These are phyloP conservation scores for Heliconius eleuchia DNA, from an alignment of 1,140 invertebrate genomes.

Conservation along the genomic window DNA sequence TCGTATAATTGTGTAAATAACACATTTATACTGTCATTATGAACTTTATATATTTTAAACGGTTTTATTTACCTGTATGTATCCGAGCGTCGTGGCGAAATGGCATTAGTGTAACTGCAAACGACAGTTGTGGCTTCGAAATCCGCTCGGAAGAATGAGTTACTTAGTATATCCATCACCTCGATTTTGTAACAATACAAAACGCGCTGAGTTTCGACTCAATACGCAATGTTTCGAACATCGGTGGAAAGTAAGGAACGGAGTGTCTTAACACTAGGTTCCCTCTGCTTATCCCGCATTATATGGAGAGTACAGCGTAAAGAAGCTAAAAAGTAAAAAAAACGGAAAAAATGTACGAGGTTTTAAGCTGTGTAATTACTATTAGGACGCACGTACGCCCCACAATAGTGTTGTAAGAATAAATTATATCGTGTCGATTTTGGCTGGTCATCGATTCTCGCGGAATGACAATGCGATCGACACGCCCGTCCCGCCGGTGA, in stretches of 20 bases:
- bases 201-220: neutral
- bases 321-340: neutral
- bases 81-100: neutral
- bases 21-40: neutral
- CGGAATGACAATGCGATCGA: slow-evolving; percentile 52
- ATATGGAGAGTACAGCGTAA: neutral
- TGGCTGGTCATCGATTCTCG: slow-evolving; percentile 46
- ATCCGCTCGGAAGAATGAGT: neutral
- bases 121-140: neutral
- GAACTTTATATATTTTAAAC: neutral
- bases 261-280: neutral
- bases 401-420: slow-evolving; percentile 37
- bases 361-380: slow-evolving; percentile 17
- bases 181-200: neutral
- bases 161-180: neutral
- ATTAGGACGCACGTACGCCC: slow-evolving; percentile 34
- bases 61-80: neutral
- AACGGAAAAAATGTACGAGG: neutral
- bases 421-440: slow-evolving; percentile 50
- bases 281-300: neutral
- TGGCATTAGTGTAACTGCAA: neutral
- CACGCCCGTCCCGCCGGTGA: slow-evolving; percentile 56
- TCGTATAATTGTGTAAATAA: slow-evolving; percentile 19
- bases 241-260: neutral
- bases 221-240: neutral